Percentiles rank a stretch among this genome's conserved stretches.
These are phyloP conservation scores for Enteromius mattozi DNA, from an alignment of 2,797 vertebrate genomes.

Conservation along the genomic window DNA sequence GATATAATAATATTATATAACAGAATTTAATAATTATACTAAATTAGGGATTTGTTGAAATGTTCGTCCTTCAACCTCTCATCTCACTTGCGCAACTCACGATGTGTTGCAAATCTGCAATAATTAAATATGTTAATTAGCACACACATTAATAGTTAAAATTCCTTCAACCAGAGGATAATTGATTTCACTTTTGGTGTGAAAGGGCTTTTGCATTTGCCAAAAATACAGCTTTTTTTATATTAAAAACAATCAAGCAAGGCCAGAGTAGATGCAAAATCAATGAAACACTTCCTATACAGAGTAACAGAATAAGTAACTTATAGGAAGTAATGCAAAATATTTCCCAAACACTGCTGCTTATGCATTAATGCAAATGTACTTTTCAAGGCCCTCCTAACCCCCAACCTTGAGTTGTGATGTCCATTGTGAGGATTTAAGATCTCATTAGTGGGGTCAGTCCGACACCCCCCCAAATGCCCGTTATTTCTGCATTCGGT, in stretches of 20 bases:
- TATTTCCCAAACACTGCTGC: not conserved
- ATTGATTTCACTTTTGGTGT: not conserved
- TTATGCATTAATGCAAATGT: not conserved
- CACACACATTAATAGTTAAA: not conserved
- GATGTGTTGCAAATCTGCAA: no score
- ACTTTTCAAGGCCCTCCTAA: not conserved
- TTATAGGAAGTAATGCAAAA: no score
- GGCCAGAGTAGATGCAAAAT: not conserved
- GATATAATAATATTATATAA: not conserved
- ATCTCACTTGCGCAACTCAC: not conserved
- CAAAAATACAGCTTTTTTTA: no score
- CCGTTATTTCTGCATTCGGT: not conserved
- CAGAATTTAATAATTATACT: not conserved
- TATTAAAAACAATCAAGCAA: not conserved
- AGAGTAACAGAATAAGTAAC: no score
- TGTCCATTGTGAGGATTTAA: not conserved
- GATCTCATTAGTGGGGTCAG: not conserved
- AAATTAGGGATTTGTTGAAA: not conserved
- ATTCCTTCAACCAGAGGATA: not conserved
- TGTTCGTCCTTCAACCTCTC: not conserved
- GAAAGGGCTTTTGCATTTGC: not conserved
- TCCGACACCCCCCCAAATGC: not conserved
- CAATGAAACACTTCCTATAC: no score
- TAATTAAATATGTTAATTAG: not conserved
- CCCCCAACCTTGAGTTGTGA: not conserved